phyloP scores from a whole-genome alignment of 2,797 vertebrate genomes.

The Sus cebifrons region DNA sequence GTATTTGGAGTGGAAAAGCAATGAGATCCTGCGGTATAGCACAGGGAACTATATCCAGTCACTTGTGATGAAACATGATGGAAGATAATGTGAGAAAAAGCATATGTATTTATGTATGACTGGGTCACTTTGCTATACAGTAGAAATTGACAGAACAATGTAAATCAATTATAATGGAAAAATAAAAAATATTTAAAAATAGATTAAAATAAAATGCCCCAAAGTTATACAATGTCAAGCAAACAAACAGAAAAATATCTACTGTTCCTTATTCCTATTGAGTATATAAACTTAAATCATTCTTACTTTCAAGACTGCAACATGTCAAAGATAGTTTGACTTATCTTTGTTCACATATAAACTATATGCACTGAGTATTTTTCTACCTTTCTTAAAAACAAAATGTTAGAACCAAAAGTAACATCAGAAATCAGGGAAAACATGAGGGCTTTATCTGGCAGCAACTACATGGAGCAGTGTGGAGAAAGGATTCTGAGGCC shows the following conservation, averaged over 20 bases:
- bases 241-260: not conserved
- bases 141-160: no score
- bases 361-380: not conserved
- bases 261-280: not conserved
- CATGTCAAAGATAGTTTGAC: not conserved
- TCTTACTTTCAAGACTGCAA: not conserved
- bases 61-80: no score
- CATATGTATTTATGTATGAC: no score
- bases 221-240: not conserved
- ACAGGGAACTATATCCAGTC: no score
- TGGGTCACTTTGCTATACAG: no score
- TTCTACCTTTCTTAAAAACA: constrained; percentile 4
- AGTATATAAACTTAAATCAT: constrained; percentile 1
- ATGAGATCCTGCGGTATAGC: no score
- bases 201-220: not conserved
- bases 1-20: no score
- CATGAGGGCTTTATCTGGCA: not conserved
- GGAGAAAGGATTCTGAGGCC: not conserved
- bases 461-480: not conserved
- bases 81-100: no score
- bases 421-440: not conserved
- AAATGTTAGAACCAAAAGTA: constrained; percentile 23
- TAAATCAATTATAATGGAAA: no score
- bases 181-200: no score
- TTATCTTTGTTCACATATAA: not conserved